These are phyloP conservation scores for Sphaerodactylus townsendi DNA, from an alignment of 2,113 vertebrate species.

Conservation along the genomic window DNA sequence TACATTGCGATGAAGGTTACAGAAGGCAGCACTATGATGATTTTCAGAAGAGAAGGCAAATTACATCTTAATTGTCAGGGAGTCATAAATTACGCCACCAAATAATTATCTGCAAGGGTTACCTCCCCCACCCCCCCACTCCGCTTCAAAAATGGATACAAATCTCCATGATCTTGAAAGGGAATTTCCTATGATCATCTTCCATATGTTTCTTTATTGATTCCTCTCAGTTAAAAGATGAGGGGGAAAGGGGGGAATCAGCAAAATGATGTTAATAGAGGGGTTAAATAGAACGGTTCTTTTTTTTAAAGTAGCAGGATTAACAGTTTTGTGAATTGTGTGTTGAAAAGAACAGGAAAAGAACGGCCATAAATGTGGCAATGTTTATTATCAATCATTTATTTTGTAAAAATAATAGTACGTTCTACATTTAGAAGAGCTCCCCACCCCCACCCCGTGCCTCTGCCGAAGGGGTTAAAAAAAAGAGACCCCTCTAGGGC, in stretches of 20 bases:
- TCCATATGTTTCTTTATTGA: not conserved
- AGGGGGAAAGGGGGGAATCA: slow-evolving; percentile 39
- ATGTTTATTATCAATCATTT: slow-evolving; percentile 46
- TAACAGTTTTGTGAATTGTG: slow-evolving; percentile 59
- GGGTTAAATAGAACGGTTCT: slow-evolving; percentile 71
- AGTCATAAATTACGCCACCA: not conserved
- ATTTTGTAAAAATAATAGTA: slow-evolving; percentile 54
- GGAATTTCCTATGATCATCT: slow-evolving; percentile 24
- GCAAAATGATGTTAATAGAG: slow-evolving; percentile 33
- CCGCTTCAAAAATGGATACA: not conserved
- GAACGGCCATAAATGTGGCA: slow-evolving; percentile 60
- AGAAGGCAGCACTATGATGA: slow-evolving; percentile 31
- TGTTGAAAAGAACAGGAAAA: slow-evolving; percentile 62
- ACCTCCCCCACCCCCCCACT: not conserved
- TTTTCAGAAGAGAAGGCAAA: slow-evolving; percentile 30
- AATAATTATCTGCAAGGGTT: not conserved
- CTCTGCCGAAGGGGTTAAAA: slow-evolving; percentile 28
- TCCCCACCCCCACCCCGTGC: not conserved
- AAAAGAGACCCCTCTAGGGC: slow-evolving; percentile 13
- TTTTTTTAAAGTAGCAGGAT: slow-evolving; percentile 65
- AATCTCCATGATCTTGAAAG: slow-evolving; percentile 1
- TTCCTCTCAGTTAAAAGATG: slow-evolving; percentile 53
- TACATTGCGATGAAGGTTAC: slow-evolving; percentile 20
- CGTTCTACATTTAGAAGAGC: slow-evolving; percentile 40
- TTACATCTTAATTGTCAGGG: fast-evolving